Percentiles rank a stretch among this genome's conserved stretches.
phyloP scores from a whole-genome alignment of 2,113 vertebrate genomes.

The Halichoerus grypus region DNA sequence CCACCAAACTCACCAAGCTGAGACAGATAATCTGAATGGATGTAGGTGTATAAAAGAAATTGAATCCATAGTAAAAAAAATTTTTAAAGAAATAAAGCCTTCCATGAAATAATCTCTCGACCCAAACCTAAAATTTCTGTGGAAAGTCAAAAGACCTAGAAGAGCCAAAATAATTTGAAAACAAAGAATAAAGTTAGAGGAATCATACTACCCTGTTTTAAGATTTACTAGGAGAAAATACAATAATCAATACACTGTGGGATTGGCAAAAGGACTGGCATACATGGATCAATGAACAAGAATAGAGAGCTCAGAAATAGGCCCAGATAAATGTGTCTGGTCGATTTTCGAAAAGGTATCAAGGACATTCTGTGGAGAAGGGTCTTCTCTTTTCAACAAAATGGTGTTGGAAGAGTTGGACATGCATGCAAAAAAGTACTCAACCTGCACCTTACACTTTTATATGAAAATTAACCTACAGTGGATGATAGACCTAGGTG shows the following conservation, averaged over 20 bases:
- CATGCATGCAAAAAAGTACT: neutral
- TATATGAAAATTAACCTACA: neutral
- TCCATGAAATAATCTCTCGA: neutral
- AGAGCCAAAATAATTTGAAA: conserved; percentile 11
- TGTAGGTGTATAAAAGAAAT: neutral
- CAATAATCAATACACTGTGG: neutral
- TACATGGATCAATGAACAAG: neutral
- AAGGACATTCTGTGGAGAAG: neutral
- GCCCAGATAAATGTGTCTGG: neutral
- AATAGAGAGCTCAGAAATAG: neutral
- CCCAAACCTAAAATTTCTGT: neutral
- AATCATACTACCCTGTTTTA: neutral
- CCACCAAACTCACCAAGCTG: neutral
- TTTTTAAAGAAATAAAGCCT: neutral
- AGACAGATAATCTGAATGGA: neutral
- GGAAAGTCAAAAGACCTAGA: neutral
- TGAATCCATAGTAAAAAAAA: neutral
- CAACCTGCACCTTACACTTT: accelerated
- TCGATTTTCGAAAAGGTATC: neutral
- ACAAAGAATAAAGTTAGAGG: neutral
- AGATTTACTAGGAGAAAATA: neutral
- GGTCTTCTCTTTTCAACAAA: neutral
- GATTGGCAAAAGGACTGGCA: neutral
- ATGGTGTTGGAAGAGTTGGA: neutral
- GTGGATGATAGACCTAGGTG: neutral